Conservation (phyloP, 2,113 vertebrate species). For the Nestor notabilis region DNA sequence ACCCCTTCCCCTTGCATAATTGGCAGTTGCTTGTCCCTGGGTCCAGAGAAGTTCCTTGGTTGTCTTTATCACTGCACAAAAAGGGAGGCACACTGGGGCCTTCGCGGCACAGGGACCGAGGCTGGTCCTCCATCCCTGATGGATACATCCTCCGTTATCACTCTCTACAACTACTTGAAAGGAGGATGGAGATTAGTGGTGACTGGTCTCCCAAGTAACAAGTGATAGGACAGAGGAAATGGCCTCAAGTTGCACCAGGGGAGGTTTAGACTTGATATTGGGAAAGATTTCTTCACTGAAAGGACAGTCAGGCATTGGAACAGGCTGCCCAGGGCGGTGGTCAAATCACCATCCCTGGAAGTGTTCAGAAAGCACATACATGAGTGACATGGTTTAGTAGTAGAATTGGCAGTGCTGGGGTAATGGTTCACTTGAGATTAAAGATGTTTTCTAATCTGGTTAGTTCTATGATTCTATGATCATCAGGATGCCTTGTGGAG, state of each 20-base stretch:
- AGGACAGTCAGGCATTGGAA: neutral
- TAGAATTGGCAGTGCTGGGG: neutral
- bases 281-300: neutral
- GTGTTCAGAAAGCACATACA: neutral
- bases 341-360: neutral
- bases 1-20: neutral
- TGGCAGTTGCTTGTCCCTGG: neutral
- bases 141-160: neutral
- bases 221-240: neutral
- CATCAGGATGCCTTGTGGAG: rapidly evolving
- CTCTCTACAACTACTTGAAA: neutral
- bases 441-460: neutral
- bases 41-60: neutral
- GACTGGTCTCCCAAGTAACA: neutral
- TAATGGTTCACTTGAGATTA: neutral
- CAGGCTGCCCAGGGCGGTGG: neutral
- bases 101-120: rapidly evolving
- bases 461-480: neutral
- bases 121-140: neutral
- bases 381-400: neutral
- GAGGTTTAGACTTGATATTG: neutral
- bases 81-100: neutral
- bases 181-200: neutral
- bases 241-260: neutral
- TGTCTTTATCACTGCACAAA: neutral